Percentiles rank a stretch among this genome's conserved stretches.
These are phyloP conservation scores for Piscicola geometra DNA, from an alignment of 2,888 invertebrate species.

Conservation along the genomic window DNA sequence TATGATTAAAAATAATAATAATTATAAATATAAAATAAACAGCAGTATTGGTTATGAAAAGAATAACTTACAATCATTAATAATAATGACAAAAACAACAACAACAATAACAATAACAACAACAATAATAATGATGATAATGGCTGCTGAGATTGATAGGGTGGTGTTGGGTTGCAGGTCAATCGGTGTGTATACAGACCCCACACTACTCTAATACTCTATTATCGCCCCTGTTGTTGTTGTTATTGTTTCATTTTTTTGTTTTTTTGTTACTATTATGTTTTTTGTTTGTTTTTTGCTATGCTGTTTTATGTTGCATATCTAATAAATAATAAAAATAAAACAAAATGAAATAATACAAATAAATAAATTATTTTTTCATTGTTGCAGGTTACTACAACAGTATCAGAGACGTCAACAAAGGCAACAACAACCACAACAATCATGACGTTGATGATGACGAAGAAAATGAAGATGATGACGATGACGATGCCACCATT, in stretches of 20 bases:
- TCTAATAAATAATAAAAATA: neutral
- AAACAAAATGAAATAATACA: neutral
- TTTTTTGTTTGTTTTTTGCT: too few relatives aligned
- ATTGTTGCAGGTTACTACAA: too few relatives aligned
- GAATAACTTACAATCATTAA: neutral
- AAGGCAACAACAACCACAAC: neutral
- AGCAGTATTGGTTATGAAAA: neutral
- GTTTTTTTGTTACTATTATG: too few relatives aligned
- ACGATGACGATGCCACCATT: neutral
- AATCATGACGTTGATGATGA: neutral
- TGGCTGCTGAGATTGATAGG: neutral
- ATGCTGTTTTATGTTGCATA: too few relatives aligned
- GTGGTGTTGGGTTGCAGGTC: neutral
- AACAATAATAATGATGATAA: neutral
- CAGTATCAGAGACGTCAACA: neutral
- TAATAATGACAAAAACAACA: neutral
- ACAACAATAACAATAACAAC: neutral
- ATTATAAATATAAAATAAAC: neutral
- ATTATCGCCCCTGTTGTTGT: too few relatives aligned
- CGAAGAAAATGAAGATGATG: neutral
- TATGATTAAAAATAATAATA: neutral
- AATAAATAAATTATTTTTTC: neutral
- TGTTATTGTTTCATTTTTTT: too few relatives aligned
- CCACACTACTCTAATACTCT: neutral
- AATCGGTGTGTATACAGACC: neutral